phyloP scores from a whole-genome alignment of 2,113 vertebrate genomes.

The Paramormyrops kingsleyae region DNA sequence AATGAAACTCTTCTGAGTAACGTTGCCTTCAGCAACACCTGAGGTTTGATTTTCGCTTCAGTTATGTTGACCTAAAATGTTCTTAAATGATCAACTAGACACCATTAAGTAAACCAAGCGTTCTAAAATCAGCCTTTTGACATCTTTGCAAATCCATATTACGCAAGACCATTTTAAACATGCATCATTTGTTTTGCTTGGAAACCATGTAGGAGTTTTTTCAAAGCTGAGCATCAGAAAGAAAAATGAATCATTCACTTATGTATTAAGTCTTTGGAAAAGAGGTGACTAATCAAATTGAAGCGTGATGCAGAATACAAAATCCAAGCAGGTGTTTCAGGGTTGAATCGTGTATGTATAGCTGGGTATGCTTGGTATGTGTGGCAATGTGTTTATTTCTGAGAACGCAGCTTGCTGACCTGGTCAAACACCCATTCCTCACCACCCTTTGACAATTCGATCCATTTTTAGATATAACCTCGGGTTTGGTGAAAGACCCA shows the following conservation, averaged over 20 bases:
- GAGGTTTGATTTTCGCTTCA: neutral
- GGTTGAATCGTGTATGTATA: neutral
- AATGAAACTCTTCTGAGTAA: neutral
- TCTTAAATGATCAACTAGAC: neutral
- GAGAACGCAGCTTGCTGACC: conserved; percentile 89
- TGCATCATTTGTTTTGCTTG: neutral
- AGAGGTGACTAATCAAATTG: neutral
- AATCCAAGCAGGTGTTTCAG: neutral
- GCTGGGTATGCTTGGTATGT: conserved; percentile 69
- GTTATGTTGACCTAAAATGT: neutral
- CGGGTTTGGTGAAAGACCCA: conserved; percentile 93
- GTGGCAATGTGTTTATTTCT: conserved; percentile 80
- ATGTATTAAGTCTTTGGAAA: no score
- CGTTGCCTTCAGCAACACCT: neutral
- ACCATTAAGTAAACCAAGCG: neutral
- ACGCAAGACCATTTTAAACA: neutral
- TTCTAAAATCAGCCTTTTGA: neutral
- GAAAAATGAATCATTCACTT: neutral
- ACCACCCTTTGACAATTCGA: conserved; percentile 99
- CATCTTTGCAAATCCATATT: neutral
- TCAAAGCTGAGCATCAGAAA: neutral
- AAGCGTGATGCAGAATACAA: neutral
- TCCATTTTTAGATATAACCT: conserved; percentile 99
- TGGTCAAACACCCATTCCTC: conserved; percentile 99
- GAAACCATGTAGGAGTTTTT: neutral